Evolutionary conservation across 2,888 invertebrate species (phyloP).

Genomic region (Mythimna vitellina): DNA sequence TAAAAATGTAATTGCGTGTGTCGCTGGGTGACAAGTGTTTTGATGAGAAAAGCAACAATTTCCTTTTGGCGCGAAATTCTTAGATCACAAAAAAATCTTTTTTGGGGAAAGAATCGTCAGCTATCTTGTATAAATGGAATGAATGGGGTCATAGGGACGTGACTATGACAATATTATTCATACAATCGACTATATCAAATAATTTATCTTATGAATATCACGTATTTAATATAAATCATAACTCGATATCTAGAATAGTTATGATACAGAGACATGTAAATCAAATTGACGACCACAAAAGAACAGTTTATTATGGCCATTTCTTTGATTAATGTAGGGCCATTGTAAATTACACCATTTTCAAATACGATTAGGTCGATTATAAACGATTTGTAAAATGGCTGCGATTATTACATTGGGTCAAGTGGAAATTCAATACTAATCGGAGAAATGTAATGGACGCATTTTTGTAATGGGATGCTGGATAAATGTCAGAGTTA

Average conservation of each 20-base stretch:
- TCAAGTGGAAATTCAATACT: constrained; percentile 25
- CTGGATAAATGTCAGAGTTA: too few species aligned
- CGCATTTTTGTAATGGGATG: neutral
- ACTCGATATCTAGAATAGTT: constrained; percentile 51
- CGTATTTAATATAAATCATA: constrained; percentile 54
- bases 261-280: constrained; percentile 42
- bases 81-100: constrained; percentile 20
- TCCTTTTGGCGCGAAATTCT: constrained; percentile 45
- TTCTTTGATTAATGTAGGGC: constrained; percentile 43
- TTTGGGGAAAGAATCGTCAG: constrained; percentile 11
- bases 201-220: constrained; percentile 34
- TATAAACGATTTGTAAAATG: constrained; percentile 17
- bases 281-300: constrained; percentile 46
- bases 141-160: constrained; percentile 36
- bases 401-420: constrained; percentile 12
- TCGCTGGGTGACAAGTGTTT: constrained; percentile 79
- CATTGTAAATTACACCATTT: constrained; percentile 26
- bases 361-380: constrained; percentile 24
- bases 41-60: constrained; percentile 70
- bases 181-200: constrained; percentile 31
- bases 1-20: constrained; percentile 82
- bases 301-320: constrained; percentile 47
- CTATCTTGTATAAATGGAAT: constrained; percentile 22
- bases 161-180: constrained; percentile 43
- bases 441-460: neutral